Evolutionary conservation across 2,888 invertebrate species (phyloP), one percentile per base, ranked within the genome.

Genomic region (Liopterus haemorrhoidalis): DNA sequence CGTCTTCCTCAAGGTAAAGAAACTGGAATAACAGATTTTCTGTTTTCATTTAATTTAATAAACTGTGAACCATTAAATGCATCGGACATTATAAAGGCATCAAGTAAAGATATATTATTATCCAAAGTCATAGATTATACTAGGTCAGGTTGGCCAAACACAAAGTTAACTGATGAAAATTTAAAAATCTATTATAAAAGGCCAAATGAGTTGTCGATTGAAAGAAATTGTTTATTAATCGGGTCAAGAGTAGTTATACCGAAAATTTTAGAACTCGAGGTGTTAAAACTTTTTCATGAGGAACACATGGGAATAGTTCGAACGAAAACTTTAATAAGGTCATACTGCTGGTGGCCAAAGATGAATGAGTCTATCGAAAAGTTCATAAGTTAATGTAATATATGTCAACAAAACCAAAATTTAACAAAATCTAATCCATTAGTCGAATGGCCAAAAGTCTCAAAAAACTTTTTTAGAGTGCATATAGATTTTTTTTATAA

Each of bases 281-380:
- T 52, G 38, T 28, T 53, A 24, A 24, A 47, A 14, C 32, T 54
- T 2, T 51, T 55, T 32, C 53, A 52, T 43, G 49, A 50, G 25
- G 49, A 51, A 20, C 53, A 54, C 24, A 27, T 46, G n/a, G 56
- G 53, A 11, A 46, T 54, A 24, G 48, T 51, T 27, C 21, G 53
- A 32, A 48, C 51, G 3, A 52, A 55, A 49, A 52, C 50, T 51
- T 32, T 55, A 6, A 41, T 48, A 5, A 14, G 52, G n/a, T 45
- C 50, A 4, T 46, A 49, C 28, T 46, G 47, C 28, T 56, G 54
- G 54, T 53, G 54, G 52, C 51, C 52, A 22, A 39, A 35, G 5
- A 31, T 53, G 22, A 51, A 50, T 38, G 22, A 49, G 14, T 45
- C 40, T 15, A 36, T 55, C 12, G 53, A 55, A 44, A 48, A 47